These are phyloP conservation scores for Dasypolia templi DNA, from an alignment of 2,888 invertebrate genomes.

Conservation along the genomic window DNA sequence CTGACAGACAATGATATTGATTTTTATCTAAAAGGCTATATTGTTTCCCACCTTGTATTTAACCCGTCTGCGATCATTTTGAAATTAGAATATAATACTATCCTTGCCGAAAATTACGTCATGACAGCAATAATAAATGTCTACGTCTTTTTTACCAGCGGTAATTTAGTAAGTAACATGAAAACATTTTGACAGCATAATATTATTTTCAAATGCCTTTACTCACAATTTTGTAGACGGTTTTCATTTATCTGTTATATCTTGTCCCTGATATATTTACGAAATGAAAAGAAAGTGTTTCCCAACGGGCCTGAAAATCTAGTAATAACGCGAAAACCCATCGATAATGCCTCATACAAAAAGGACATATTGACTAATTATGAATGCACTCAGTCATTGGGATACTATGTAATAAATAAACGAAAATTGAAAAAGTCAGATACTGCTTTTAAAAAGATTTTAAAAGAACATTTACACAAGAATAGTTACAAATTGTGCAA, in stretches of 20 bases:
- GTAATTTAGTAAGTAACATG: conserved; percentile 4
- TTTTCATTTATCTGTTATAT: conserved; percentile 12
- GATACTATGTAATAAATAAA: too few relatives aligned
- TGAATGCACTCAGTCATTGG: background rate
- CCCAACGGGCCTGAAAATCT: conserved; percentile 11
- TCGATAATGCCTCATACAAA: conserved; percentile 17
- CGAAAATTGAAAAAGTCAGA: too few relatives aligned
- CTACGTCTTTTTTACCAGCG: background rate
- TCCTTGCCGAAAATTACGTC: background rate
- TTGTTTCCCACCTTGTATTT: background rate
- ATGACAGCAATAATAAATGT: conserved; percentile 16
- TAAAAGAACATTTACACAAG: background rate
- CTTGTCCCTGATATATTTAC: background rate
- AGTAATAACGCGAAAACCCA: conserved; percentile 10
- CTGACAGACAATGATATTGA: background rate
- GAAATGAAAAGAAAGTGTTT: conserved; percentile 7
- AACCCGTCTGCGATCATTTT: background rate
- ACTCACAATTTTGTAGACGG: conserved; percentile 2
- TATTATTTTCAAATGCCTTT: conserved; percentile 15
- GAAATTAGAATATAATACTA: background rate
- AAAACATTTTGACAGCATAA: conserved; percentile 11
- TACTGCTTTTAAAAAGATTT: too few relatives aligned
- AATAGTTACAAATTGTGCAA: background rate
- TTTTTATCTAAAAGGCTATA: background rate
- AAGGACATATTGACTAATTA: background rate